Percentiles rank a stretch among this genome's conserved stretches.
These are phyloP conservation scores for Ammodramus savannarum DNA, from an alignment of 2,113 vertebrate genomes.

Conservation along the genomic window DNA sequence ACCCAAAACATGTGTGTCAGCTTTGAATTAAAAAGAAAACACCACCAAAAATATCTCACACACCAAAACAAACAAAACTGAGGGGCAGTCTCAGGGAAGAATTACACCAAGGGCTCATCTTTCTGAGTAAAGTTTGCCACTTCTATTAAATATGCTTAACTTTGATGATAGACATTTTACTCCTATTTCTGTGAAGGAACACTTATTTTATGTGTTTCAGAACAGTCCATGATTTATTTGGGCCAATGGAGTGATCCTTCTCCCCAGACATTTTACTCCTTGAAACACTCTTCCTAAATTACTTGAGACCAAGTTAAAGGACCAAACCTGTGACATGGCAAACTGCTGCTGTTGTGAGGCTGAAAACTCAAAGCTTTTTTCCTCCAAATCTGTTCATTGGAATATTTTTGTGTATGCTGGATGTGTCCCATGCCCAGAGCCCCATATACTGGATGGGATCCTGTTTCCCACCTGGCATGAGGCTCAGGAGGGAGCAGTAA, in stretches of 20 bases:
- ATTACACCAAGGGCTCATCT: neutral
- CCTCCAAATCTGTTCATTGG: accelerated
- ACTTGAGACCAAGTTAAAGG: neutral
- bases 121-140: neutral
- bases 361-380: neutral
- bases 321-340: neutral
- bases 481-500: neutral
- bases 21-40: neutral
- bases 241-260: neutral
- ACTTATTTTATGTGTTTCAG: neutral
- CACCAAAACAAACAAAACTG: neutral
- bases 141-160: neutral
- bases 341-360: neutral
- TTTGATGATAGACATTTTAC: neutral
- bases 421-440: neutral
- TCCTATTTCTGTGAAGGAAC: neutral
- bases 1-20: neutral
- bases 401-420: neutral
- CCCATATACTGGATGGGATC: accelerated
- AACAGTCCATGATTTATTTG: neutral
- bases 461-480: neutral
- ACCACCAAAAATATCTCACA: neutral
- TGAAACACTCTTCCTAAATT: neutral
- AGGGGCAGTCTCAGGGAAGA: neutral
- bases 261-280: neutral